Evolutionary conservation across 2,797 vertebrate genomes (phyloP), one percentile per base, ranked within the genome.

Genomic region (Coendou prehensilis): DNA sequence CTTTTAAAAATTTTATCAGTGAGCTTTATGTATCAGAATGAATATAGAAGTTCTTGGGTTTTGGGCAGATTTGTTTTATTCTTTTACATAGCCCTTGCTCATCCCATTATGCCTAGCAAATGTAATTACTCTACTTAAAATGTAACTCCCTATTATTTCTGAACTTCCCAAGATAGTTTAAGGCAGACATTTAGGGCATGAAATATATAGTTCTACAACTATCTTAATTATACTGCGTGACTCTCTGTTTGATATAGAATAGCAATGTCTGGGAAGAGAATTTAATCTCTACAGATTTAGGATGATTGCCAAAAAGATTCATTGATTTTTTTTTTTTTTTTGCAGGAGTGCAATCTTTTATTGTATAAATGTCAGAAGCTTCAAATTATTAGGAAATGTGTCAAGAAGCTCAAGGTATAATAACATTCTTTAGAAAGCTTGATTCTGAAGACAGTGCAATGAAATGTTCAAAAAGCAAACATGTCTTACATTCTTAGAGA

Each of bases 21-120:
- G 96, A 98, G 90, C 96, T 98, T 98, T 98, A 84, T 97, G 83
- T 92, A 97, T 97, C 94, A 97, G 98, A 98, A 98, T 93, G 87
- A 98, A 98, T 98, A 57, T 57, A 96, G 95, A 97, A 97, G 64
- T 97, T 94, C 92, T 95, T 96, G 81, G 67, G 69, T 93, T 96
- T 69, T 71, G 57, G 75, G 59, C 81, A 75, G 56, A 82, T 96
- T 93, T 87, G 93, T 91, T 96, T 97, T 93, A 96, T 92, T 96
- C 78, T 14, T 95, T 96, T 85, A 95, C 69, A 57, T 63, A 4
- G 82, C 94, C 6, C 92, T 20, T 91, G 80, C 88, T 97, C 75
- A 96, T 93, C 52, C 30, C n/a, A 41, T 94, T 98, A 75, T 98
- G 95, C 90, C 97, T 97, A 98, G 82, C 30, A 98, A 97, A 94